Conservation (phyloP, 1,140 invertebrate genomes). For the Palaemon carinicauda region DNA sequence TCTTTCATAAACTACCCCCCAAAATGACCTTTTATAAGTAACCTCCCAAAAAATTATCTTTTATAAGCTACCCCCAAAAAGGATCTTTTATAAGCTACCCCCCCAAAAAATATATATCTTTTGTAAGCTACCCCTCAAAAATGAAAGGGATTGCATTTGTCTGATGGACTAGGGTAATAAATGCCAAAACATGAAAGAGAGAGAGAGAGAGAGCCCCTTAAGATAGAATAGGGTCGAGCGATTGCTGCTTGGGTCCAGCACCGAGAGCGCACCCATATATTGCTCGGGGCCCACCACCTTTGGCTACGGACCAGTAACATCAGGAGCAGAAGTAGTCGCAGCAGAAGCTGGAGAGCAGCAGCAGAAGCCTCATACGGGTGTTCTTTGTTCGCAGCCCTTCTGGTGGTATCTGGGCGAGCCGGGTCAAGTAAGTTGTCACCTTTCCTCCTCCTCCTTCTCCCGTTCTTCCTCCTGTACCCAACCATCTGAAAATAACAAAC, state of each 20-base stretch:
- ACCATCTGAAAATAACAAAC: too few relatives aligned
- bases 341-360: conserved; percentile 4
- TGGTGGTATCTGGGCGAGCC: conserved; percentile 45
- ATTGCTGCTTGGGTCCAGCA: conserved; percentile 23
- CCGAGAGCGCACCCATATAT: not conserved
- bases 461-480: too few relatives aligned
- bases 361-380: conserved; percentile 26
- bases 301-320: not conserved
- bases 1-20: too few relatives aligned
- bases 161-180: not conserved
- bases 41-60: too few relatives aligned
- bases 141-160: too few relatives aligned
- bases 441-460: conserved; percentile 22
- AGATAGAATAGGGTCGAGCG: not conserved
- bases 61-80: too few relatives aligned
- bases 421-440: conserved; percentile 46
- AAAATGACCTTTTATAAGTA: too few relatives aligned
- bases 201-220: too few relatives aligned
- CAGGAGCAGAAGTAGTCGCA: conserved; percentile 17
- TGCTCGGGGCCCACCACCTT: too few relatives aligned
- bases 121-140: too few relatives aligned
- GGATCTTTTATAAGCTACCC: too few relatives aligned
- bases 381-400: conserved; percentile 46
- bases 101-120: too few relatives aligned
- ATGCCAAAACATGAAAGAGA: not conserved